Evolutionary conservation across 2,888 invertebrate species (phyloP).

Genomic region (Leucozona laternaria): DNA sequence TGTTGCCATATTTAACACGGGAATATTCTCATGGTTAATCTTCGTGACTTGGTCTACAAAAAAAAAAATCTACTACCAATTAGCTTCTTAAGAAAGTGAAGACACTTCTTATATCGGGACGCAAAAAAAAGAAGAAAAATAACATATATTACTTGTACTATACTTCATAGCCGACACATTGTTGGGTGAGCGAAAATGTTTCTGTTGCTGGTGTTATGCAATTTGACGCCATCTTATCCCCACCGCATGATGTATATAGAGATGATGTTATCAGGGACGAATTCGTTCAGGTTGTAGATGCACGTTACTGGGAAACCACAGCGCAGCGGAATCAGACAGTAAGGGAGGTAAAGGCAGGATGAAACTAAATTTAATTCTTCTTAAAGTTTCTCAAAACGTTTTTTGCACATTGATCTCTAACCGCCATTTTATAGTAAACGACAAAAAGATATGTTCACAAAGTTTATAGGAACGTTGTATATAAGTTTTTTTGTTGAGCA

Average conservation of each 20-base stretch:
- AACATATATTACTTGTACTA: not conserved
- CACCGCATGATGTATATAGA: not conserved
- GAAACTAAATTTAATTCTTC: too few species aligned
- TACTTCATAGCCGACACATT: slow-evolving; percentile 5
- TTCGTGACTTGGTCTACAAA: slow-evolving; percentile 10
- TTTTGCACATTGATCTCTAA: too few species aligned
- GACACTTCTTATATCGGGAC: slow-evolving; percentile 8
- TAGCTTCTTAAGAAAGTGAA: slow-evolving; percentile 57
- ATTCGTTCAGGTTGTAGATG: slow-evolving; percentile 46
- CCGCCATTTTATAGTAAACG: too few species aligned
- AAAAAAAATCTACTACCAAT: slow-evolving; percentile 45
- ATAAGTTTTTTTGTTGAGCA: too few species aligned
- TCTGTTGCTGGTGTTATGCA: slow-evolving; percentile 48
- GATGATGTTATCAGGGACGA: slow-evolving; percentile 62
- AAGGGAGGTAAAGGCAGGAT: not conserved
- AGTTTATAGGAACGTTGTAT: too few species aligned
- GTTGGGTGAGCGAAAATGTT: slow-evolving; percentile 23
- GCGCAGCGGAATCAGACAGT: not conserved
- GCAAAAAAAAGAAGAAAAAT: slow-evolving; percentile 11
- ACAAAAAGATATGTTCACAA: too few species aligned
- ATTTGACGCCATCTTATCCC: slow-evolving; percentile 52
- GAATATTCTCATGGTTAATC: slow-evolving; percentile 56
- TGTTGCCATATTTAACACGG: slow-evolving; percentile 11
- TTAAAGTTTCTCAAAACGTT: too few species aligned
- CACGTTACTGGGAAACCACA: slow-evolving; percentile 29